A percentile compares a stretch with the other conserved stretches of the same genome.
Conservation (phyloP, 2,797 vertebrate species). For the Anguilla anguilla region DNA sequence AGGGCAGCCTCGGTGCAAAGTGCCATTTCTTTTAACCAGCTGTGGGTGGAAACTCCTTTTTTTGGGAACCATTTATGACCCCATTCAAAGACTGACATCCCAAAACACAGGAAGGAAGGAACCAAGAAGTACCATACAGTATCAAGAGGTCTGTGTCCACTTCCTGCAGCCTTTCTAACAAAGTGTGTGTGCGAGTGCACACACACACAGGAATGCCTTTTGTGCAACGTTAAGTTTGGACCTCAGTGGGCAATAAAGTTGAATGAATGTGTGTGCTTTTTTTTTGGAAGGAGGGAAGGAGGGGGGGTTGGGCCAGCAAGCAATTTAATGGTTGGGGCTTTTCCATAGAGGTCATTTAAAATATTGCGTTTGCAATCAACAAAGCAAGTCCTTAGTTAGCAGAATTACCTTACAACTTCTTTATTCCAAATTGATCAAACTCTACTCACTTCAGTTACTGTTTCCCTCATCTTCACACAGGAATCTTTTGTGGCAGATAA, state of each 20-base stretch:
- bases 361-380: not conserved
- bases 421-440: not conserved
- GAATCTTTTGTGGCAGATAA: not conserved
- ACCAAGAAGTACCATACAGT: conserved; percentile 70
- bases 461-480: not conserved
- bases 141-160: conserved; percentile 60
- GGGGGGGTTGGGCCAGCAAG: not conserved
- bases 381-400: not conserved
- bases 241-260: not conserved
- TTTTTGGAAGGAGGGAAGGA: not conserved
- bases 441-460: not conserved
- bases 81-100: conserved; percentile 74
- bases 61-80: conserved; percentile 72
- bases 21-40: conserved; percentile 72
- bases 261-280: not conserved
- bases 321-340: not conserved
- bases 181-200: conserved; percentile 13
- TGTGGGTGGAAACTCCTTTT: conserved; percentile 74
- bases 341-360: not conserved
- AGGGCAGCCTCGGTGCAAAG: conserved; percentile 57
- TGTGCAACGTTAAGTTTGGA: conserved; percentile 14
- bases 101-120: conserved; percentile 83
- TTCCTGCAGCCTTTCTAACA: conserved; percentile 49
- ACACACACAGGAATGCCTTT: conserved; percentile 8
- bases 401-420: not conserved